These are phyloP conservation scores for Taxidea taxus DNA, from an alignment of 2,113 vertebrate genomes.

Conservation along the genomic window DNA sequence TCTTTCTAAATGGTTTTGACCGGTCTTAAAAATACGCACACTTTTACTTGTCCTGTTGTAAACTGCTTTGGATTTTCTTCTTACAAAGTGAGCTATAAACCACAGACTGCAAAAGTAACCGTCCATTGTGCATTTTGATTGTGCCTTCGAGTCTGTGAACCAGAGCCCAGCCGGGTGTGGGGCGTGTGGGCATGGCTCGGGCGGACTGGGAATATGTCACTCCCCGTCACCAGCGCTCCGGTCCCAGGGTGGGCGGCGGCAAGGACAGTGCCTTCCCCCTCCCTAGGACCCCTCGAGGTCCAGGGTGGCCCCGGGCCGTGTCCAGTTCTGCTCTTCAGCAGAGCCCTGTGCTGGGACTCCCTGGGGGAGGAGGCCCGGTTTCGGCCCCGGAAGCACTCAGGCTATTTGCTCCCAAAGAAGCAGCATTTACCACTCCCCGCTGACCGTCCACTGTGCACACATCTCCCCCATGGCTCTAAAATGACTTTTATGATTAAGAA, in stretches of 20 bases:
- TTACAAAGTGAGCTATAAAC: not conserved
- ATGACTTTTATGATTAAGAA: not conserved
- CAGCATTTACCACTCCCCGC: not conserved
- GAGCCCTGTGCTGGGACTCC: fast-evolving
- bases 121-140: not conserved
- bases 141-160: not conserved
- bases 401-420: not conserved
- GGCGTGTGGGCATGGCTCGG: fast-evolving
- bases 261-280: not conserved
- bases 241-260: not conserved
- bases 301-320: fast-evolving
- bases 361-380: not conserved
- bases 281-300: fast-evolving
- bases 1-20: not conserved
- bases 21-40: not conserved
- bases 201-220: not conserved
- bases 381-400: not conserved
- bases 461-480: not conserved
- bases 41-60: not conserved
- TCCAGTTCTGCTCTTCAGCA: not conserved
- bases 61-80: not conserved
- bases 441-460: not conserved
- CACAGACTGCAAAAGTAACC: not conserved
- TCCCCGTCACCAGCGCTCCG: fast-evolving
- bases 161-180: fast-evolving